Conservation (phyloP, 2,888 invertebrate genomes). For the Cyclophora punctaria region DNA sequence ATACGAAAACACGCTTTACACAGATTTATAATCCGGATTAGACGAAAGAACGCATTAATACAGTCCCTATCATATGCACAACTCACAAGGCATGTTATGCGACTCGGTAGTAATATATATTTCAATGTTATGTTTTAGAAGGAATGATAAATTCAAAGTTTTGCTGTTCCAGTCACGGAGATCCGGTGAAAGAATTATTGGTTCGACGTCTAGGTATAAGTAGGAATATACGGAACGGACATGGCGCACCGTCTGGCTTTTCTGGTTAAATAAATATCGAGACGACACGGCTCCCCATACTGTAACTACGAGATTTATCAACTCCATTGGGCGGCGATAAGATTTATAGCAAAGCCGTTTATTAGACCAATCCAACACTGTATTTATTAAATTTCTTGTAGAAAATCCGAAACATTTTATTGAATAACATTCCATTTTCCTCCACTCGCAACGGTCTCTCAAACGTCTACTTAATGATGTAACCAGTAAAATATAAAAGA, state of each 20-base stretch:
- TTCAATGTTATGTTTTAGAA: constrained; percentile 42
- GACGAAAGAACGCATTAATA: constrained; percentile 34
- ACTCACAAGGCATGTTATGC: not conserved
- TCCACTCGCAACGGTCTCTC: constrained; percentile 1
- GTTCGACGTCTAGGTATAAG: constrained; percentile 8
- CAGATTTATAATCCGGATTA: constrained; percentile 39
- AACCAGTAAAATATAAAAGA: constrained; percentile 1
- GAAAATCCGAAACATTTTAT: no score
- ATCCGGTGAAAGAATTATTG: constrained; percentile 3
- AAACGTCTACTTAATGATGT: constrained; percentile 5
- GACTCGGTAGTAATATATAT: constrained; percentile 36
- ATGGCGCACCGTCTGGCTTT: constrained; percentile 23
- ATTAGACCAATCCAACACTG: constrained; percentile 23
- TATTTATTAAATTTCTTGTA: no score
- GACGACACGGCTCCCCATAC: constrained; percentile 40
- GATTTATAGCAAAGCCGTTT: constrained; percentile 40
- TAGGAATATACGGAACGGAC: constrained; percentile 47
- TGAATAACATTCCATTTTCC: constrained; percentile 13
- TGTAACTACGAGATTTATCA: constrained; percentile 42
- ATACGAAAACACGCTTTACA: constrained; percentile 43
- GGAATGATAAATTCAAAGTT: constrained; percentile 63
- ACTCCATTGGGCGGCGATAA: constrained; percentile 26
- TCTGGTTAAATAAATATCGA: constrained; percentile 42
- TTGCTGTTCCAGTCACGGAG: constrained; percentile 35
- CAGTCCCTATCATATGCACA: constrained; percentile 12